These are phyloP conservation scores for Simalia tracyae DNA, from an alignment of 2,797 vertebrate species.

Conservation along the genomic window DNA sequence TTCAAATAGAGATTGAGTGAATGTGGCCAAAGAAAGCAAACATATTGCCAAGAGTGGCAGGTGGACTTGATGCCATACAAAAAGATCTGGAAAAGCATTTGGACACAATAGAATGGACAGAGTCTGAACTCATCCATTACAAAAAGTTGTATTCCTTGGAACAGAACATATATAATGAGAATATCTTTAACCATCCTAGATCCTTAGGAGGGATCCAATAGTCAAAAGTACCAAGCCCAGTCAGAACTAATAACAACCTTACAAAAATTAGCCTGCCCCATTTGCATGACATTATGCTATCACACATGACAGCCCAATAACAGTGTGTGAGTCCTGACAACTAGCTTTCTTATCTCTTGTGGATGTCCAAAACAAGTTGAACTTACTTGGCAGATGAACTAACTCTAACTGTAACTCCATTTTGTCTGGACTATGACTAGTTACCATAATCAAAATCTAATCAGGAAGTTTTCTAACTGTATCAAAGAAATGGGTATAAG, in stretches of 20 bases:
- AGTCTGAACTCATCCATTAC: too few species aligned
- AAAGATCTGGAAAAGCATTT: too few species aligned
- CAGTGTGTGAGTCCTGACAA: too few species aligned
- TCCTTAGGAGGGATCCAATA: neutral
- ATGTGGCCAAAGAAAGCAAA: too few species aligned
- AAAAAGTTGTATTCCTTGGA: neutral
- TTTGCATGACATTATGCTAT: neutral
- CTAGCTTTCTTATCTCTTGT: neutral
- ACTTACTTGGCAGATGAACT: neutral
- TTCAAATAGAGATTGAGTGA: too few species aligned
- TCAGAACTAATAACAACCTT: neutral
- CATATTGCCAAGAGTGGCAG: too few species aligned
- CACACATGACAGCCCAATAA: neutral
- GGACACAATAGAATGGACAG: too few species aligned
- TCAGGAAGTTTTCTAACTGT: neutral
- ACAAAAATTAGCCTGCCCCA: neutral
- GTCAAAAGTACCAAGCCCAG: neutral
- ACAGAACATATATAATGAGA: neutral
- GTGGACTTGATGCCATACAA: too few species aligned
- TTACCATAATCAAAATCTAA: neutral
- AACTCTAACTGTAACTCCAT: neutral
- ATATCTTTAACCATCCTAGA: neutral
- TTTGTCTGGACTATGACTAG: neutral
- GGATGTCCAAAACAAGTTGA: neutral
- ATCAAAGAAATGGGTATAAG: neutral